Conservation (phyloP, 30 jellyfish, hydroid and myxozoan species). For the Nemopilema nomurai region DNA sequence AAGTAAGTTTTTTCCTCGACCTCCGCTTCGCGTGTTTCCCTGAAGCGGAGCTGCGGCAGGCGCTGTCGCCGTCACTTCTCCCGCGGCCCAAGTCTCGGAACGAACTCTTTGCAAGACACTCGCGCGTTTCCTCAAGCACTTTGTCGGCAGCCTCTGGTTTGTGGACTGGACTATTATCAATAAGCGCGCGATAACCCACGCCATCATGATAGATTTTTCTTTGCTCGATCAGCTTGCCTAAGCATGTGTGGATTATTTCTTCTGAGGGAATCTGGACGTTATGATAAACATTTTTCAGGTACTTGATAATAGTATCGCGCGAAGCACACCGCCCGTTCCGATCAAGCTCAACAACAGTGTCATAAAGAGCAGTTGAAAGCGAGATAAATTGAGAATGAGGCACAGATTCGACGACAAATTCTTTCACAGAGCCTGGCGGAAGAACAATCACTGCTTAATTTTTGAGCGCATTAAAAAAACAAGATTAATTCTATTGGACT, state of each 20-base stretch:
- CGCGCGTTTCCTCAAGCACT: conserved; percentile 1
- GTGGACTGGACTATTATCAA: conserved; percentile 62
- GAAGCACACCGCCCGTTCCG: conserved; percentile 74
- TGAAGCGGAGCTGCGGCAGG: not conserved
- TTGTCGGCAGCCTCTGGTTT: conserved; percentile 10
- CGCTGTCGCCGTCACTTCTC: conserved; percentile 9
- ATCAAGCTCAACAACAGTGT: conserved; percentile 75
- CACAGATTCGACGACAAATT: conserved; percentile 71
- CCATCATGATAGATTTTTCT: conserved; percentile 80
- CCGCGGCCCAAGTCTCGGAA: not conserved
- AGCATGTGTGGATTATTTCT: conserved; percentile 69
- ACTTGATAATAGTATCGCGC: conserved; percentile 49
- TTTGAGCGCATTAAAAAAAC: not conserved
- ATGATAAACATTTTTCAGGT: conserved; percentile 67
- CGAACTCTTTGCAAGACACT: conserved; percentile 6
- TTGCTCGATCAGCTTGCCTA: conserved; percentile 68
- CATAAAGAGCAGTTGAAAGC: conserved; percentile 73
- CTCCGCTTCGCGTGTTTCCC: conserved; percentile 20
- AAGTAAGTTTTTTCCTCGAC: conserved; percentile 2
- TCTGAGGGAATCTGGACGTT: conserved; percentile 69
- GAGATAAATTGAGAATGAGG: conserved; percentile 87
- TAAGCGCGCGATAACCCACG: conserved; percentile 77
- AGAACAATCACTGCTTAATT: not conserved
- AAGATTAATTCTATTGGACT: not conserved
- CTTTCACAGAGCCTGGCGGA: conserved; percentile 70